Evolutionary conservation across 2,797 vertebrate species (phyloP), one percentile per base, ranked within the genome.

Genomic region (Ciconia nigra): DNA sequence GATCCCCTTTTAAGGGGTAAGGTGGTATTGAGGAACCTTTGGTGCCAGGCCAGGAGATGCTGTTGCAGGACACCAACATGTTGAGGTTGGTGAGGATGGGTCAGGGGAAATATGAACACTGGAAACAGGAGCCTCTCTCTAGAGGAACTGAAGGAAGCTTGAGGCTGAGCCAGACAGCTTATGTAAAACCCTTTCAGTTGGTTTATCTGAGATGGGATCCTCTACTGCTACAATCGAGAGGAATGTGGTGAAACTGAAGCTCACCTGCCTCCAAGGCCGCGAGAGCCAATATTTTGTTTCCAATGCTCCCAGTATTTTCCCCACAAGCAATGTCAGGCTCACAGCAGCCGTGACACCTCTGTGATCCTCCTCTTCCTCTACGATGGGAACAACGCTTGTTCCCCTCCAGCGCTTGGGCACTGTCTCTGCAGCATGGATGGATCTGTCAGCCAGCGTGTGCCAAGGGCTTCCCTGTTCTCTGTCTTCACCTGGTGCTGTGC

Each of bases 231-330:
- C 62, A 76, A 28, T 35, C 4, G 0, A 67, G 82, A 83, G 88
- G 81, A 93, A 72, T 76, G 79, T 52, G 51, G 44, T 46, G 61
- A 76, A 90, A 22, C 69, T 91, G 86, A 93, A 93, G 91, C 76
- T 93, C 5, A 0, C n/a, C 61, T 70, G 52, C 63, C 77, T 89
- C 49, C 0, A 1, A 90, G 79, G 78, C 88, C 51, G 8, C 1
- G 1, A 46, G 55, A 66, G 83, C 86, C 95, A 97, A 81, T 93
- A 58, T 97, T 97, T 97, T 87, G 87, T 95, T 97, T 97, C 94
- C 94, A 97, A 42, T 20, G 11, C 81, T 96, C 94, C 88, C 88
- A 81, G 67, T 95, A 90, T 96, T 97, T 96, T 96, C 52, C 90
- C 95, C 92, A 89, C 3, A 5, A 96, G 95, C 93, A 29, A 81